Evolutionary conservation across 2,888 invertebrate genomes (phyloP), one percentile per base, ranked within the genome.

Genomic region (Pegoplata infirma): DNA sequence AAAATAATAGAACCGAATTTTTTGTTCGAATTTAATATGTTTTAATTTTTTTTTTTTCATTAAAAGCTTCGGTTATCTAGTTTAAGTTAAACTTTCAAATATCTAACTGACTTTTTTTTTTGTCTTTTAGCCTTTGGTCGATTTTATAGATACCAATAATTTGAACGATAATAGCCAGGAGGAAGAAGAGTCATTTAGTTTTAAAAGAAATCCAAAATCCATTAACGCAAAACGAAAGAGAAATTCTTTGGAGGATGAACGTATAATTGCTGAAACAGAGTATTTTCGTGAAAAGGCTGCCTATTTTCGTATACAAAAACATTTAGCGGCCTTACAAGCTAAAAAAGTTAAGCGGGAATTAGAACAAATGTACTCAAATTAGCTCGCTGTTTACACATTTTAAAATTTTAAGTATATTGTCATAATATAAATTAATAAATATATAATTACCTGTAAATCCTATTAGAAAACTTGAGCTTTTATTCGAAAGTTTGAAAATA

Each of bases 281-380:
- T 86, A 86, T 75, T 86, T 84, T 68, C 83, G 83, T 2, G 86
- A 86, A 72, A 86, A 86, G 55, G 86, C 86, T 3, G 85, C 79
- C 4, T 86, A 83, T 76, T 86, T 85, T 77, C 84, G 85, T 1
- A 84, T 86, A 83, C 86, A 86, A 69, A 86, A 85, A 75, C 84
- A 85, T 81, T 77, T 86, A 25, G 81, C 84, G 0, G 85, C 85
- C 8, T 69, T 86, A 40, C 85, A 86, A 66, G 86, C 85, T 1
- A 82, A 82, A 59, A 86, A 84, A 59, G 69, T 82, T 1, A 82
- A 82, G 66, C 80, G 79, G 64, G 82, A 83, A 64, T 53, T 83
- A 16, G 82, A 82, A 19, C 81, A 79, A 64, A 56, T 82, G 53
- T 75, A 67, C 53, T 44, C 17, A 5, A 79, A 79, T 49, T 71